Conservation (phyloP, 2,888 invertebrate genomes). For the Andricus curvator region DNA sequence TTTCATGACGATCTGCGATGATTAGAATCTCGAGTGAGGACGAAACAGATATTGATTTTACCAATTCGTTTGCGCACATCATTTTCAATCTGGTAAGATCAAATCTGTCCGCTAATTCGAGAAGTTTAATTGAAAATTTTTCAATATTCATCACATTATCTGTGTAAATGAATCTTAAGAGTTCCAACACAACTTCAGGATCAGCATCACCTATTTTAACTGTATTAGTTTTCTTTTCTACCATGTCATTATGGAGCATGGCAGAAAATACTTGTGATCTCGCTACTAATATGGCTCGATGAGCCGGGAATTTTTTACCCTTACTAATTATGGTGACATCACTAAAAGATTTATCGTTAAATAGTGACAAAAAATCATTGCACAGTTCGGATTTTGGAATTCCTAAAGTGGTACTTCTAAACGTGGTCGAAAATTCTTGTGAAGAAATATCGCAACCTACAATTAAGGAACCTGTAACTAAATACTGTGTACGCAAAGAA, state of each 20-base stretch:
- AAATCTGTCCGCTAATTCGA: background rate
- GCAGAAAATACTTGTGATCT: background rate
- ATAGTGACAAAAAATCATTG: background rate
- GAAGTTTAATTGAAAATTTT: background rate
- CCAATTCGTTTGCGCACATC: no score
- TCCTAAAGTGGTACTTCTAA: background rate
- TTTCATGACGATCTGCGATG: no score
- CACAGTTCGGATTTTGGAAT: background rate
- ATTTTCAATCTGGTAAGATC: background rate
- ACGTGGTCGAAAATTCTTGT: background rate
- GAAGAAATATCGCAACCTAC: background rate
- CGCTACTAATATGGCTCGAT: background rate
- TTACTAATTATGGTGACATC: background rate
- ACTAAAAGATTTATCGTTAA: background rate
- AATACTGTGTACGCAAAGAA: fast-evolving
- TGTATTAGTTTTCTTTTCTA: background rate
- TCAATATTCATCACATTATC: background rate
- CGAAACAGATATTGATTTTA: no score
- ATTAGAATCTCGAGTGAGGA: no score
- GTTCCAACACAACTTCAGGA: background rate
- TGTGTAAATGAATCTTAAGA: background rate
- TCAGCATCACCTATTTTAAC: background rate
- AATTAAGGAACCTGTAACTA: background rate
- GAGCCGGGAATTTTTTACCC: background rate
- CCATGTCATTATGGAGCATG: background rate